Conservation (phyloP, 1,140 invertebrate genomes). For the Nasonia longicornis region DNA sequence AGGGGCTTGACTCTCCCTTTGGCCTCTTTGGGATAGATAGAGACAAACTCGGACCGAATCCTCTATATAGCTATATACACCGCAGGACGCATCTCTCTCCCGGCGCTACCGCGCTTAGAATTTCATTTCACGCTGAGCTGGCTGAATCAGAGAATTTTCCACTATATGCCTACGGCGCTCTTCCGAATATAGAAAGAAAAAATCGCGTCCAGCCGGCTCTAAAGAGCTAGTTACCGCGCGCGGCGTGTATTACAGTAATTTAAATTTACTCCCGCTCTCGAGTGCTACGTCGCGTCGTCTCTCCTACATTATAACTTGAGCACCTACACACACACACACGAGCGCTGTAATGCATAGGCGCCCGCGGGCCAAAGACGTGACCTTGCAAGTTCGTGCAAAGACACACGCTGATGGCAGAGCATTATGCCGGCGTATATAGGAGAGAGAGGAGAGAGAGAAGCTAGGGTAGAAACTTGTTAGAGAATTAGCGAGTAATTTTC, state of each 20-base stretch:
- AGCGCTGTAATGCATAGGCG: conserved; percentile 35
- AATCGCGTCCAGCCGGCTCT: neutral
- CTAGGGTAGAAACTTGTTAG: conserved; percentile 20
- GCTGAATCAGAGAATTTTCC: neutral
- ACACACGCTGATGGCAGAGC: conserved; percentile 30
- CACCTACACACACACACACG: neutral
- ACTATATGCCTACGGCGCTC: no score
- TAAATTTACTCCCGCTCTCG: conserved; percentile 42
- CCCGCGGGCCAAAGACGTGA: conserved; percentile 40
- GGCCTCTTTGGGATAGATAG: conserved; percentile 1
- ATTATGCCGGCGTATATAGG: conserved; percentile 12
- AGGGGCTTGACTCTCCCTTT: conserved; percentile 21
- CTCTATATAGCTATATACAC: neutral
- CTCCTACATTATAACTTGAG: conserved; percentile 35
- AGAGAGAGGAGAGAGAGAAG: conserved; percentile 8
- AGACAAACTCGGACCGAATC: neutral
- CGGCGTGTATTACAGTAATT: conserved; percentile 42
- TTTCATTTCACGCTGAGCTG: conserved; percentile 18
- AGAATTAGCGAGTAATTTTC: conserved; percentile 54
- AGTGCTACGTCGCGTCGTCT: neutral
- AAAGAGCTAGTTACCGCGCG: neutral
- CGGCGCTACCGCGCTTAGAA: neutral
- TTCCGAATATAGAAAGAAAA: no score
- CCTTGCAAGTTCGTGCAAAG: conserved; percentile 44
- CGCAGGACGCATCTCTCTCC: neutral